phyloP scores from a whole-genome alignment of 2,797 vertebrate species.

The Eulemur rubriventer region DNA sequence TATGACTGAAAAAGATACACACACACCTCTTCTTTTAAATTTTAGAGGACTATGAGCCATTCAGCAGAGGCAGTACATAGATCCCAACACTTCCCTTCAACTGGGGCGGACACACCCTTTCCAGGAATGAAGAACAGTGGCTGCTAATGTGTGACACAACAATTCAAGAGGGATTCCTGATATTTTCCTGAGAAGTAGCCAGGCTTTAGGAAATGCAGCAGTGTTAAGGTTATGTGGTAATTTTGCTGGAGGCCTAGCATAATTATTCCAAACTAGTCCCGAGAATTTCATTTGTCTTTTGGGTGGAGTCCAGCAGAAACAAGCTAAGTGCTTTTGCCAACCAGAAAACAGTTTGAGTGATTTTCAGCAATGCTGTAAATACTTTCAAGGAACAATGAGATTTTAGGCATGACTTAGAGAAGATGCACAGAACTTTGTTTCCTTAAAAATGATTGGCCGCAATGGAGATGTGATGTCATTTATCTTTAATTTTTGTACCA shows the following conservation, averaged over 20 bases:
- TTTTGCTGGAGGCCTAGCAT: conserved; percentile 9
- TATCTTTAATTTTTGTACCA: not conserved
- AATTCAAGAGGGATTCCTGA: not conserved
- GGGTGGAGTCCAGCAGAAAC: not conserved
- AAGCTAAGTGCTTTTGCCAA: not conserved
- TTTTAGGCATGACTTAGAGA: not conserved
- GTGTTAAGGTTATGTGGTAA: not conserved
- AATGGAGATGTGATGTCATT: not conserved
- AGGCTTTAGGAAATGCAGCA: conserved; percentile 42
- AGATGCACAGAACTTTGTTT: not conserved
- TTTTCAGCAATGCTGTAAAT: not conserved
- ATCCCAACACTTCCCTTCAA: not conserved
- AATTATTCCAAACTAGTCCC: not conserved
- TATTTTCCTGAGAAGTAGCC: conserved; percentile 35
- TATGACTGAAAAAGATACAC: not conserved
- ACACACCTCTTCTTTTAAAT: not conserved
- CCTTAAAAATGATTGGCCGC: conserved; percentile 16
- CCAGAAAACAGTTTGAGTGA: not conserved
- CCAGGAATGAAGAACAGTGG: conserved; percentile 23
- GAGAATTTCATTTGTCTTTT: conserved; percentile 3
- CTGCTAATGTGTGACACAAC: not conserved
- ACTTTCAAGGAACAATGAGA: conserved; percentile 5
- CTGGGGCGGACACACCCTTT: not conserved
- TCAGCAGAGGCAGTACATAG: not conserved
- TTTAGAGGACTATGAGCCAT: not conserved